phyloP scores from a whole-genome alignment of 2,888 invertebrate species.

The Platycheirus albimanus region DNA sequence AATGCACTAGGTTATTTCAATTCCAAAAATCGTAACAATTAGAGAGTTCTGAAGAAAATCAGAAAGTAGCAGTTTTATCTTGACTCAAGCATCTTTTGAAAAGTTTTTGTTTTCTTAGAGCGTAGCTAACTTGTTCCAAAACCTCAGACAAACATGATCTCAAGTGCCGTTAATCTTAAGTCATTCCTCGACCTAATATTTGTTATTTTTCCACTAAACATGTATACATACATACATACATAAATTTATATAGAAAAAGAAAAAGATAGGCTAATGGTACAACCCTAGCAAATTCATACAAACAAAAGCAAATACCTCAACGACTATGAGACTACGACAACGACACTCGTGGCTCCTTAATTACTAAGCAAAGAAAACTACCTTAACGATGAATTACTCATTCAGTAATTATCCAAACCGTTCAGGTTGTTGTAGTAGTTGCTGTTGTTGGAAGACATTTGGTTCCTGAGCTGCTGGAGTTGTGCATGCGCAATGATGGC shows the following conservation, averaged over 20 bases:
- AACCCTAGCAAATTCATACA: constrained; percentile 16
- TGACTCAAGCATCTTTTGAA: constrained; percentile 3
- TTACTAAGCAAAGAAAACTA: constrained; percentile 67
- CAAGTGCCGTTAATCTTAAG: constrained; percentile 39
- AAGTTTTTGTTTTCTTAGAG: neutral
- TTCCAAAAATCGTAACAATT: too few species aligned
- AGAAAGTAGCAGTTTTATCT: too few species aligned
- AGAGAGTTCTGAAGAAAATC: too few species aligned
- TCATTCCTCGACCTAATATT: constrained; percentile 17
- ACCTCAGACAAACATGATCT: constrained; percentile 24
- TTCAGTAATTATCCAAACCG: constrained; percentile 64
- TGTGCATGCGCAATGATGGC: constrained; percentile 30
- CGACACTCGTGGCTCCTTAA: constrained; percentile 47
- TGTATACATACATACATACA: too few species aligned
- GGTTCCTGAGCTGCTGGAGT: constrained; percentile 28
- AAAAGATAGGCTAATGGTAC: constrained; percentile 5
- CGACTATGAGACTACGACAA: neutral
- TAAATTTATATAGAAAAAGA: too few species aligned
- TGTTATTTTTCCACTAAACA: constrained; percentile 16
- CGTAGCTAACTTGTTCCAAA: constrained; percentile 10
- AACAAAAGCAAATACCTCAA: constrained; percentile 14
- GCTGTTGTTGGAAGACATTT: constrained; percentile 7
- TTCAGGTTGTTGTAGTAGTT: constrained; percentile 44
- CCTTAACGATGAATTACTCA: constrained; percentile 60
- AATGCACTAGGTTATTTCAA: too few species aligned